Evolutionary conservation across 2,888 invertebrate species (phyloP), one percentile per base, ranked within the genome.

Genomic region (Pterobdella sp.): DNA sequence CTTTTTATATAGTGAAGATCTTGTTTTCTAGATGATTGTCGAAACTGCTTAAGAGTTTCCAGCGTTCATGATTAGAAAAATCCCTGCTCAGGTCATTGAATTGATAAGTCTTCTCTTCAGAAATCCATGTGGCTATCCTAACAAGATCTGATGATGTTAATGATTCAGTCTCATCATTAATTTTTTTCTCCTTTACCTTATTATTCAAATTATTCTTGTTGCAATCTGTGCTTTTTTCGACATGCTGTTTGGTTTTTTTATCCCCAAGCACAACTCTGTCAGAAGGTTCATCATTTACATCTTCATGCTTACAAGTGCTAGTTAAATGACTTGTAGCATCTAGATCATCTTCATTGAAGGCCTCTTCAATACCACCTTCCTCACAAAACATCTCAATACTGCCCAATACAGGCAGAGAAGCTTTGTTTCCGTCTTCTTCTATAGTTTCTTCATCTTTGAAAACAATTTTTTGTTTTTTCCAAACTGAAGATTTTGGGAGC

Each of bases 321-420:
- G n/a, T 22, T n/a, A 4, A 4, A 7, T 14, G n/a, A 56, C 60
- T 26, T 7, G 14, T n/a, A 56, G 26, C n/a, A 56, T 18, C 60
- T 26, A 56, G n/a, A 22, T 26, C 60, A 4, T 56, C 60, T 26
- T 22, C 60, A n/a, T 56, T 26, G 3, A 22, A 22, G n/a, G 26
- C 60, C 60, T 26, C 60, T n/a, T 56, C 60, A 26, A 22, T 26
- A 4, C 60, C 60, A 4, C 60, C 60, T 26, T 56, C 60, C 60
- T 56, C 60, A 56, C 60, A 56, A n/a, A 56, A 56, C 60, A 56
- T 56, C 60, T 56, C 60, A 14, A 56, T 56, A 56, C 60, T 56
- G 4, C 60, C 60, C 60, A 56, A 4, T 26, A 14, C n/a, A 4
- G 60, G n/a, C 60, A 22, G 18, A 3, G 3, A 22, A 26, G n/a